These are phyloP conservation scores for Pachyramphus minor DNA, from an alignment of 2,113 vertebrate genomes.

Conservation along the genomic window DNA sequence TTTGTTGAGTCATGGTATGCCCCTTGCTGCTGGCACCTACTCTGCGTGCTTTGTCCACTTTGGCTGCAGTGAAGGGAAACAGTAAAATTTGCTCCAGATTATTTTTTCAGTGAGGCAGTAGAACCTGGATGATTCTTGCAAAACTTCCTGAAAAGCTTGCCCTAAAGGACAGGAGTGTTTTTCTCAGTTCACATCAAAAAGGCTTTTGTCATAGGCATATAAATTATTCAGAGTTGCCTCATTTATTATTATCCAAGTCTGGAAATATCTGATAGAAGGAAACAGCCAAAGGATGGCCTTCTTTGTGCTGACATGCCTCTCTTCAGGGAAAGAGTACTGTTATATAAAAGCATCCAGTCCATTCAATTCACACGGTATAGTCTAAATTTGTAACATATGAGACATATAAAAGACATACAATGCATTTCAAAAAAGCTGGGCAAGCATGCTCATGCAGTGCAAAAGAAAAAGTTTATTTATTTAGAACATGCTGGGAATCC, in stretches of 20 bases:
- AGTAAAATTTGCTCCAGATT: not conserved
- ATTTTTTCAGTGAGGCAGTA: not conserved
- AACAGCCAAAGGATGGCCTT: not conserved
- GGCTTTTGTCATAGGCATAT: not conserved
- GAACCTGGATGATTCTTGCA: not conserved
- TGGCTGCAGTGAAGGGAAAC: not conserved
- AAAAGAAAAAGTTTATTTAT: not conserved
- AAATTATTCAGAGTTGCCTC: not conserved
- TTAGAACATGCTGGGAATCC: not conserved
- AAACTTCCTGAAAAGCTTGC: not conserved
- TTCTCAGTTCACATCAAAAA: not conserved
- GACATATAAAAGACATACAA: not conserved
- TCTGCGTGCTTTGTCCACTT: not conserved
- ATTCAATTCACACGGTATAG: not conserved
- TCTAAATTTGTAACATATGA: not conserved
- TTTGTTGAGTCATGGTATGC: not conserved
- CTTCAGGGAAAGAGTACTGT: not conserved
- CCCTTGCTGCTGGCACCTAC: not conserved
- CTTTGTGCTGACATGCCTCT: not conserved
- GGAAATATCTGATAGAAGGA: not conserved
- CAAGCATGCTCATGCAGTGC: not conserved
- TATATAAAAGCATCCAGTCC: not conserved
- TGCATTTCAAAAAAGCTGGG: not conserved
- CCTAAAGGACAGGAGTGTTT: not conserved
- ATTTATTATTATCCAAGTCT: not conserved